These are phyloP conservation scores for Craniophora ligustri DNA, from an alignment of 2,888 invertebrate genomes.

Conservation along the genomic window DNA sequence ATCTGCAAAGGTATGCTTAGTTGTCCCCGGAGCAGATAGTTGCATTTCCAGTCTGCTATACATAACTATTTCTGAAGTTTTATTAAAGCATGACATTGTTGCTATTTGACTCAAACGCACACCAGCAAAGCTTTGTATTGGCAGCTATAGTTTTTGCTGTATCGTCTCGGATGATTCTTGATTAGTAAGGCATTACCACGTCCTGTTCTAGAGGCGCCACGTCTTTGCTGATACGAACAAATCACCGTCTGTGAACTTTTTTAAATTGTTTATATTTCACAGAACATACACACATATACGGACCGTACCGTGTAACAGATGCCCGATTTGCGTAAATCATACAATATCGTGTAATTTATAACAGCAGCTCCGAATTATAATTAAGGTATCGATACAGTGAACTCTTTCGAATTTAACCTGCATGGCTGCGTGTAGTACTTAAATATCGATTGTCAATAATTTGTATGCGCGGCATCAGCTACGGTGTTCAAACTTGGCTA, in stretches of 20 bases:
- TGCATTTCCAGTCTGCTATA: slow-evolving; percentile 83
- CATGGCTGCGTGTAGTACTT: slow-evolving; percentile 50
- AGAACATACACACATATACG: too few species aligned
- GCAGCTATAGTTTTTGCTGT: slow-evolving; percentile 29
- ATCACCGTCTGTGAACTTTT: too few species aligned
- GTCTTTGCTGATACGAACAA: background rate
- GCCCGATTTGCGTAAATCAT: slow-evolving; percentile 21
- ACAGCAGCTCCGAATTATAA: slow-evolving; percentile 43
- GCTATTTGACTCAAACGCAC: slow-evolving; percentile 62
- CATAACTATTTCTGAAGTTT: slow-evolving; percentile 79
- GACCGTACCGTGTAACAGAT: background rate
- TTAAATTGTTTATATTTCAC: too few species aligned
- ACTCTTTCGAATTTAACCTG: slow-evolving; percentile 60
- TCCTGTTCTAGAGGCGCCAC: slow-evolving; percentile 31
- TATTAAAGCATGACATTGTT: slow-evolving; percentile 80
- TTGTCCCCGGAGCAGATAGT: slow-evolving; percentile 83
- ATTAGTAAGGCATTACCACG: slow-evolving; percentile 39
- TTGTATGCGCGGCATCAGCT: slow-evolving; percentile 53
- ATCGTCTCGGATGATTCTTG: slow-evolving; percentile 22
- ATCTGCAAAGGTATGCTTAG: slow-evolving; percentile 81
- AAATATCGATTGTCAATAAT: slow-evolving; percentile 73
- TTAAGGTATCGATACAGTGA: slow-evolving; percentile 44
- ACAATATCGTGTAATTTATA: slow-evolving; percentile 27
- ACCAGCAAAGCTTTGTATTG: slow-evolving; percentile 42
- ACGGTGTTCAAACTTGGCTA: slow-evolving; percentile 56